Percentiles rank a stretch among this genome's conserved stretches.
Evolutionary conservation across 2,797 vertebrate genomes (phyloP).

Genomic region (Muscicapa comitata): DNA sequence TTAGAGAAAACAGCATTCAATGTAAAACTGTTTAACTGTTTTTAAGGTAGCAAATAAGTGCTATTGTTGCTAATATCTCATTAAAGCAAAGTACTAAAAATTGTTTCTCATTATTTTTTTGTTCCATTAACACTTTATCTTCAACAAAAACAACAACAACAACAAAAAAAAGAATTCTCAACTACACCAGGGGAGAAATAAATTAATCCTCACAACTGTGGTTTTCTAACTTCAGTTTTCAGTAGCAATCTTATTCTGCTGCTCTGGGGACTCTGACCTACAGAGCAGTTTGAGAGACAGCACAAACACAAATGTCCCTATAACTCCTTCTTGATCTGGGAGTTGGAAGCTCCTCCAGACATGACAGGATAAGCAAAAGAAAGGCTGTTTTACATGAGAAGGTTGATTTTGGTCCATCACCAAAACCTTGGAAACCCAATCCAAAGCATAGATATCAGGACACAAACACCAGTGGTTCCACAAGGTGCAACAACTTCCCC

Average conservation of each 20-base stretch:
- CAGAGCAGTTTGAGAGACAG: background rate
- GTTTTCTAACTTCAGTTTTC: background rate
- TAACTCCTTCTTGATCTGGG: background rate
- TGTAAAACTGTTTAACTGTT: background rate
- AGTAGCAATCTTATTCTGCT: background rate
- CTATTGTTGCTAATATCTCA: background rate
- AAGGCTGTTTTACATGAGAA: background rate
- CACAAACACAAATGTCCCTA: background rate
- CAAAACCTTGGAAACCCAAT: background rate
- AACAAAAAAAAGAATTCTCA: background rate
- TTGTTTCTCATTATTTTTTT: background rate
- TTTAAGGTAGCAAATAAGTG: background rate
- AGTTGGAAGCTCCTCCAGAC: background rate
- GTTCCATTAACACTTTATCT: background rate
- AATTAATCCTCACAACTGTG: background rate
- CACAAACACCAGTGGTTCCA: background rate
- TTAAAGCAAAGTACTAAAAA: background rate
- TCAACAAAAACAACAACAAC: background rate
- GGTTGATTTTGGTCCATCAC: background rate
- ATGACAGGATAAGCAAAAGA: background rate
- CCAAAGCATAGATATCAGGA: background rate
- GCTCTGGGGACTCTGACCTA: background rate
- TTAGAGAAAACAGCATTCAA: background rate
- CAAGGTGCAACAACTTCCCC: fast-evolving
- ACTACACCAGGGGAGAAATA: background rate